phyloP scores from a whole-genome alignment of 2,113 vertebrate species.

The Rhodinocichla rosea region DNA sequence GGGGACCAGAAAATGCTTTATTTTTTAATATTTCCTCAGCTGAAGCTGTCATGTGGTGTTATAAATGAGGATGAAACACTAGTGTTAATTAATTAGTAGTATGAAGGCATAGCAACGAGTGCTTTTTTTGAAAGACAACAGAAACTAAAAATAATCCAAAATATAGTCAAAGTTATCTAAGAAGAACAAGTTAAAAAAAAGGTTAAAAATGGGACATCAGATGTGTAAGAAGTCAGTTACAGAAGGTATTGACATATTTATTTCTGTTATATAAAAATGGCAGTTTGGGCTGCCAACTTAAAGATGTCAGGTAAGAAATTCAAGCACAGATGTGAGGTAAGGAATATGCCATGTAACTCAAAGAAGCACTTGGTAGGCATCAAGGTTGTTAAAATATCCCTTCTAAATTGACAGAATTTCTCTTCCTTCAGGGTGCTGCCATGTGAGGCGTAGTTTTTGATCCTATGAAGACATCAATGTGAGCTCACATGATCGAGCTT shows the following conservation, averaged over 20 bases:
- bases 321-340: neutral
- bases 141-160: neutral
- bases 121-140: neutral
- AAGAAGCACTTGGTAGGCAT: neutral
- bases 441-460: fast-evolving
- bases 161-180: neutral
- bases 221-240: neutral
- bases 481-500: neutral
- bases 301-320: neutral
- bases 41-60: neutral
- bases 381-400: neutral
- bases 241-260: neutral
- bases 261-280: neutral
- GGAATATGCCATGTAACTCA: no score
- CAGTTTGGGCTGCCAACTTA: neutral
- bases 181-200: neutral
- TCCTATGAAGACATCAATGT: neutral
- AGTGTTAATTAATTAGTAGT: neutral
- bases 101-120: neutral
- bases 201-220: neutral
- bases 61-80: neutral
- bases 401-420: neutral
- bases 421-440: neutral
- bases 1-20: neutral
- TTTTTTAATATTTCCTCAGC: neutral